Base-by-base conservation (phyloP, 2,797 vertebrate species). In the Schizothorax lantsangensis region DNA sequence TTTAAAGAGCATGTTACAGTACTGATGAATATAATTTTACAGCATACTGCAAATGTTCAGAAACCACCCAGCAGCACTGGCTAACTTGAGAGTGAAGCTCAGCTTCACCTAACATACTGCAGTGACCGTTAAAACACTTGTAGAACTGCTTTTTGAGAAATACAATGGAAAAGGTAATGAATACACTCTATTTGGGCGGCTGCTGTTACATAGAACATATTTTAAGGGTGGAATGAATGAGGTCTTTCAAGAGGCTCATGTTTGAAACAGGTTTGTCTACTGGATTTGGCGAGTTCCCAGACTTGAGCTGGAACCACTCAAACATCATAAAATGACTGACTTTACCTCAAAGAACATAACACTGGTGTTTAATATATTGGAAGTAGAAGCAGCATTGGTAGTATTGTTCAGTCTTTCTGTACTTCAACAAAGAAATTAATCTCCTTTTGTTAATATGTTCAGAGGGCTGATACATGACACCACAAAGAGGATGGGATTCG, bases 211-310 rank as follows among this genome's bases (percentile, higher is more conserved):
- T 15, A 40, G 23, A n/a, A 64, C 36, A 40, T 43, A 40, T 69
- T 80, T 26, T 26, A 64, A 57, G 43, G 40, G 40, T 15, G 15
- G 68, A 72, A 11, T 62, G 78, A 81, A 86, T 47, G 54, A 81
- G 30, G 78, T 49, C 12, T 71, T 72, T 80, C 77, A 43, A 54
- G 43, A 80, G 49, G 38, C 62, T 79, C 62, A 40, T 85, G 54
- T 64, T 62, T 62, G 54, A 81, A 86, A 73, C 84, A 0, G 84
- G 84, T 86, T 80, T 86, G 78, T 73, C 77, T n/a, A 33, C 84
- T 71, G 19, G 2, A 12, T 68, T 52, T 79, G 45, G 23, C 6
- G 5, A 54, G 36, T 79, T 72, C 64, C 40, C 75, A 79, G 47
- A 66, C 8, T 68, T 26, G 7, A 57, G 49, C n/a, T 43, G 5